These are phyloP conservation scores for Gasterosteus aculeatus DNA, from an alignment of 2,113 vertebrate genomes.

Conservation along the genomic window DNA sequence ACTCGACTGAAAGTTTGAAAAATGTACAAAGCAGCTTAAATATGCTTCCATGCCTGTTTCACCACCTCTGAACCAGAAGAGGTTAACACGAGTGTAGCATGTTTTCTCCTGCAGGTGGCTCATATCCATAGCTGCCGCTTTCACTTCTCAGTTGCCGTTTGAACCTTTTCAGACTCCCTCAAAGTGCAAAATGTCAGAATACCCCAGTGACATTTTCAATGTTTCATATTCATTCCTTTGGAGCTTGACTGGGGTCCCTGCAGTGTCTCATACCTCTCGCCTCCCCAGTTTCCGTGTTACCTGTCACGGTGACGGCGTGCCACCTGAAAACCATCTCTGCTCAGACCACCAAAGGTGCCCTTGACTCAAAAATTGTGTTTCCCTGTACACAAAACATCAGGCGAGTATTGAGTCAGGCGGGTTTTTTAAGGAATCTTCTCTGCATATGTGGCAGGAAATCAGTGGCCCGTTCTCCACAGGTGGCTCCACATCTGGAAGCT, in stretches of 20 bases:
- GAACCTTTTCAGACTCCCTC: conserved; percentile 62
- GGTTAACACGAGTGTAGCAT: not conserved
- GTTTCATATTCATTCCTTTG: conserved; percentile 61
- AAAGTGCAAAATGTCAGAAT: conserved; percentile 57
- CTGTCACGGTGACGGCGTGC: conserved; percentile 51
- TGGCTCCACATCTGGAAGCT: conserved; percentile 73
- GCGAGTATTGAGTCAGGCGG: conserved; percentile 4
- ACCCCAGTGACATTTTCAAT: conserved; percentile 51
- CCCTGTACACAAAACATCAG: conserved; percentile 40
- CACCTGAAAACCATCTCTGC: conserved; percentile 45
- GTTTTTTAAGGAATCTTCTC: conserved; percentile 38
- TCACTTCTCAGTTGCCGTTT: conserved; percentile 59
- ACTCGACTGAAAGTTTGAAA: conserved; percentile 1
- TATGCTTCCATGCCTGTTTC: conserved; percentile 21
- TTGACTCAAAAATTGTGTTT: conserved; percentile 43
- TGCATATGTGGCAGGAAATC: conserved; percentile 43
- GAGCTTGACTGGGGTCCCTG: conserved; percentile 61
- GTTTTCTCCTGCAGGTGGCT: conserved; percentile 48
- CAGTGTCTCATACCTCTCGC: conserved; percentile 51
- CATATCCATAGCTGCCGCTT: conserved; percentile 62
- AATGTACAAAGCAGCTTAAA: not conserved
- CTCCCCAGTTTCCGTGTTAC: conserved; percentile 44
- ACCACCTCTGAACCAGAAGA: conserved; percentile 11
- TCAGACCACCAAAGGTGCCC: conserved; percentile 69
- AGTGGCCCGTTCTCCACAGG: conserved; percentile 47